Conservation (phyloP, 2,888 invertebrate species). For the Orthonevra nobilis region DNA sequence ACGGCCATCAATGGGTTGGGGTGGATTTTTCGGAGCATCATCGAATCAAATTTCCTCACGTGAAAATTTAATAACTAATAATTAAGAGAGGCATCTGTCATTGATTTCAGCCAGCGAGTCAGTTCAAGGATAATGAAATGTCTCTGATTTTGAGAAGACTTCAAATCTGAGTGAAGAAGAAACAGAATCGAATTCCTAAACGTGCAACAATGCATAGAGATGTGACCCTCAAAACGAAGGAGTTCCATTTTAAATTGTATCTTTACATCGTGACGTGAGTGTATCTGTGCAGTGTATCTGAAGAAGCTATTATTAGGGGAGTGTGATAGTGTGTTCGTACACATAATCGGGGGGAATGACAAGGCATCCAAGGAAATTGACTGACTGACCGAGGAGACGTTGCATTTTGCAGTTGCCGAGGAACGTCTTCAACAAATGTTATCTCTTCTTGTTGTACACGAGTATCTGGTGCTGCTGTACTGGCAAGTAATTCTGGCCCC, state of each 20-base stretch:
- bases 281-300: slow-evolving; percentile 2
- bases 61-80: slow-evolving; percentile 64
- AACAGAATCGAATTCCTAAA: slow-evolving; percentile 22
- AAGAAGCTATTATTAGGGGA: slow-evolving; percentile 26
- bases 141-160: slow-evolving; percentile 31
- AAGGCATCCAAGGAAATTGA: slow-evolving; percentile 20
- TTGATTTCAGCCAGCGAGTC: slow-evolving; percentile 15
- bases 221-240: slow-evolving; percentile 7
- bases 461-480: too few relatives aligned
- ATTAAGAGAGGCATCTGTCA: slow-evolving; percentile 45
- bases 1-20: slow-evolving; percentile 8
- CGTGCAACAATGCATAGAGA: slow-evolving; percentile 41
- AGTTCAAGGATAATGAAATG: slow-evolving; percentile 47
- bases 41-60: slow-evolving; percentile 61
- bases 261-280: neutral
- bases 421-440: slow-evolving; percentile 21
- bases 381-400: slow-evolving; percentile 14
- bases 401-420: too few relatives aligned
- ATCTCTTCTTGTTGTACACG: too few relatives aligned
- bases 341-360: slow-evolving; percentile 9
- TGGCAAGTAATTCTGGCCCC: too few relatives aligned
- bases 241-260: slow-evolving; percentile 39
- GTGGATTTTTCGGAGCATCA: slow-evolving; percentile 22
- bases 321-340: slow-evolving; percentile 1
- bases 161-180: slow-evolving; percentile 17